Conservation (phyloP, 35 echinoderm and acorn worm species). For the Patiria miniata region DNA sequence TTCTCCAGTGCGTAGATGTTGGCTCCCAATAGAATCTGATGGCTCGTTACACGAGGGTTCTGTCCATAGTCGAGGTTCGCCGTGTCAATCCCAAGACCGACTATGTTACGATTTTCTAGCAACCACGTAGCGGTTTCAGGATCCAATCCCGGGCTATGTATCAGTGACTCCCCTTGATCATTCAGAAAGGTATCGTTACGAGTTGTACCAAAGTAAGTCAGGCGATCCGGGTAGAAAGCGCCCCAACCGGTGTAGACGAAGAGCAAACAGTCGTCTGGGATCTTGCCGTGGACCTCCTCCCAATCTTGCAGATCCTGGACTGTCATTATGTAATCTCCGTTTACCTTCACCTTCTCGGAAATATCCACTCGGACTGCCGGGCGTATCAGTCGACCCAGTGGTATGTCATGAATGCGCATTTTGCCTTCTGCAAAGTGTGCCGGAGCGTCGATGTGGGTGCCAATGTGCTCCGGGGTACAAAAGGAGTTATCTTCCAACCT, state of each 20-base stretch:
- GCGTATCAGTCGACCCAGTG: neutral
- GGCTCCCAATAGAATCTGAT: neutral
- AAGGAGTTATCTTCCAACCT: neutral
- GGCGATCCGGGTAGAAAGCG: slow-evolving; percentile 19
- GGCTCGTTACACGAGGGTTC: neutral
- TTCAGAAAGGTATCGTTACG: slow-evolving; percentile 20
- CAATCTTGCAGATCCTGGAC: slow-evolving; percentile 38
- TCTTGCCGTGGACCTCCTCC: slow-evolving; percentile 30
- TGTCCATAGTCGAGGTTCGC: slow-evolving; percentile 2
- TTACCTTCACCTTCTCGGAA: neutral
- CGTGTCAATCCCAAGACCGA: slow-evolving; percentile 37
- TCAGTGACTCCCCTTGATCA: slow-evolving; percentile 1
- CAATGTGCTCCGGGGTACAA: neutral
- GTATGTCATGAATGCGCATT: slow-evolving; percentile 14
- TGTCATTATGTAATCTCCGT: neutral
- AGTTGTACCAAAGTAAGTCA: neutral
- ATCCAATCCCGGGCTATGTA: slow-evolving; percentile 25
- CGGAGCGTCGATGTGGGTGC: slow-evolving; percentile 46
- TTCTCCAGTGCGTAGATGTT: slow-evolving; percentile 40
- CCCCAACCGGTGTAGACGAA: slow-evolving; percentile 47
- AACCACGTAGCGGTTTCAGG: slow-evolving; percentile 31
- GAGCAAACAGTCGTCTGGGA: slow-evolving; percentile 4
- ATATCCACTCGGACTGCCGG: slow-evolving; percentile 31
- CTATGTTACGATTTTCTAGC: slow-evolving; percentile 25
- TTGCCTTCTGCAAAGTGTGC: slow-evolving; percentile 21